phyloP scores from a whole-genome alignment of 2,113 vertebrate genomes.

The Oceanites oceanicus region DNA sequence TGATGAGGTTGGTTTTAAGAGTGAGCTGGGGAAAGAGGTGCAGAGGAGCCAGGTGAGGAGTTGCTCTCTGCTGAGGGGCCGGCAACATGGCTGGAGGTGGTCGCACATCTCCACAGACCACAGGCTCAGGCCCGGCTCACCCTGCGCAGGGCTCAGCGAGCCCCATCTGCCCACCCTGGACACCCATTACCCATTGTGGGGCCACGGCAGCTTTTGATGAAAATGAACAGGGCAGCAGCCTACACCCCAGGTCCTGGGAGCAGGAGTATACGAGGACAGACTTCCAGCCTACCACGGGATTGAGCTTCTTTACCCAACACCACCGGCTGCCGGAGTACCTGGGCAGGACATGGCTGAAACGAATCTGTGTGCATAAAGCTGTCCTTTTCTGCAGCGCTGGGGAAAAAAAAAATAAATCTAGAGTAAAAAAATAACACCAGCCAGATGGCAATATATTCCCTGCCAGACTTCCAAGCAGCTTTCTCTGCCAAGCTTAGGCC shows the following conservation, averaged over 20 bases:
- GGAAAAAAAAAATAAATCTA: neutral
- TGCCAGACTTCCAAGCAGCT: slow-evolving; percentile 29
- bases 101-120: neutral
- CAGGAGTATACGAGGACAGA: neutral
- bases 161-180: neutral
- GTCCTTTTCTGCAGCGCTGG: neutral
- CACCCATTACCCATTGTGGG: neutral
- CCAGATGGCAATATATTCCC: slow-evolving; percentile 36
- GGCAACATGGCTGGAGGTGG: neutral
- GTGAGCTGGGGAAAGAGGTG: neutral
- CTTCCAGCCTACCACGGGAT: neutral
- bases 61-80: neutral
- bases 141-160: neutral
- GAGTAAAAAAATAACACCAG: neutral
- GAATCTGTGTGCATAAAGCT: neutral
- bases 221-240: neutral
- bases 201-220: neutral
- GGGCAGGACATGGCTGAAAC: neutral
- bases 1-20: neutral
- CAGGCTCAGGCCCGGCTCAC: neutral
- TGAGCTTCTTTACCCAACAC: neutral
- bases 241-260: neutral
- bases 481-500: neutral
- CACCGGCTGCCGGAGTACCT: fast-evolving
- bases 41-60: neutral